Percentiles rank a stretch among this genome's conserved stretches.
Conservation (phyloP, 2,888 invertebrate genomes). For the Actias luna region DNA sequence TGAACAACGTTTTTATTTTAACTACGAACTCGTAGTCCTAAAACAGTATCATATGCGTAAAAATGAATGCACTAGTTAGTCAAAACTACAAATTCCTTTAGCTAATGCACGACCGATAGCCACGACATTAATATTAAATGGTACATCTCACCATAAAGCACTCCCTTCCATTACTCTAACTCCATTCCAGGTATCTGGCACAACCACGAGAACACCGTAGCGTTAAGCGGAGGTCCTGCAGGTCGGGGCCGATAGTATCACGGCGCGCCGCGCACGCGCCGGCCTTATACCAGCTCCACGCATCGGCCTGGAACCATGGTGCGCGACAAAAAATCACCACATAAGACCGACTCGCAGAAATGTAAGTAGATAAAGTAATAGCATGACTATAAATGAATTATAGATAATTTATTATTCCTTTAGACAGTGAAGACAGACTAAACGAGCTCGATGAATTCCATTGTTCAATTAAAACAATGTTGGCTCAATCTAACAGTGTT, state of each 20-base stretch:
- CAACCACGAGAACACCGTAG: constrained; percentile 71
- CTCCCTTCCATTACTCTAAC: constrained; percentile 7
- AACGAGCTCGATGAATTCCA: too few relatives aligned
- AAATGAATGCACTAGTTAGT: background rate
- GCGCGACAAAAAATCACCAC: constrained; percentile 75
- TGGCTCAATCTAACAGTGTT: too few relatives aligned
- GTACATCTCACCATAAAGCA: constrained; percentile 2
- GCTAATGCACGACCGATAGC: background rate
- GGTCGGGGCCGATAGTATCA: constrained; percentile 75
- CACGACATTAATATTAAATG: constrained; percentile 4
- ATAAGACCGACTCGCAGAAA: constrained; percentile 77
- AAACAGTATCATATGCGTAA: too few relatives aligned
- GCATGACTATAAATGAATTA: background rate
- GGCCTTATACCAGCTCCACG: constrained; percentile 43
- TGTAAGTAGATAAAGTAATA: constrained; percentile 53
- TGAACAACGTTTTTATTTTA: too few relatives aligned
- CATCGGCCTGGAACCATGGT: constrained; percentile 66
- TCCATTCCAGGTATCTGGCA: constrained; percentile 69
- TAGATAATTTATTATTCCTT: background rate
- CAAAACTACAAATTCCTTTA: background rate
- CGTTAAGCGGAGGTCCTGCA: constrained; percentile 56
- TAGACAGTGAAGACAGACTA: background rate
- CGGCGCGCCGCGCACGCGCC: constrained; percentile 61
- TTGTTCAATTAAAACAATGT: too few relatives aligned
- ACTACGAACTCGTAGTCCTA: too few relatives aligned